These are phyloP conservation scores for Eremophila alpestris DNA, from an alignment of 2,797 vertebrate genomes.

Conservation along the genomic window DNA sequence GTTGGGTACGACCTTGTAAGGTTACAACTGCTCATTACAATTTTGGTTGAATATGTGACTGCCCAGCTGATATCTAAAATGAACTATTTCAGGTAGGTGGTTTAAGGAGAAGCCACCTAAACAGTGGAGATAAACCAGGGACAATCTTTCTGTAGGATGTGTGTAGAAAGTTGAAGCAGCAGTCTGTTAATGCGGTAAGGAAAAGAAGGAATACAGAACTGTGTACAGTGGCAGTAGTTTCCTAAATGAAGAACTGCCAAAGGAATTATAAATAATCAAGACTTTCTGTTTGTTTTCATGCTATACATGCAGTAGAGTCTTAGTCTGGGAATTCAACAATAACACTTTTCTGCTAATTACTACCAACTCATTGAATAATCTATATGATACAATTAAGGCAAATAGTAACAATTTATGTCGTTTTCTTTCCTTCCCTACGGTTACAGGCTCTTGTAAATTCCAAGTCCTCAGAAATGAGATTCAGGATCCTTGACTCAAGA, in stretches of 20 bases:
- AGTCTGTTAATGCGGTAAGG: not conserved
- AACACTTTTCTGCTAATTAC: not conserved
- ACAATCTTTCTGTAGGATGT: accelerated
- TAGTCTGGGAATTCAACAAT: not conserved
- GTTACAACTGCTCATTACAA: not conserved
- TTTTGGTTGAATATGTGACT: not conserved
- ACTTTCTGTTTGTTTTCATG: not conserved
- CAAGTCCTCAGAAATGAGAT: not conserved
- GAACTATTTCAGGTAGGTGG: not conserved
- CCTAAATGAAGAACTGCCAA: not conserved
- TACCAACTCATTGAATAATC: not conserved
- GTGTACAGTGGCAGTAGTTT: not conserved
- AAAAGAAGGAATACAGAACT: not conserved
- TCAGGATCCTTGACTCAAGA: not conserved
- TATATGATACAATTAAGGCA: not conserved
- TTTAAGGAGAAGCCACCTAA: not conserved
- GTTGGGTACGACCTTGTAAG: not conserved
- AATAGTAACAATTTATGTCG: not conserved
- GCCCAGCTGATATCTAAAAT: not conserved
- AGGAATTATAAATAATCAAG: not conserved
- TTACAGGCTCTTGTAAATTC: not conserved
- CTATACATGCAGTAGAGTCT: not conserved
- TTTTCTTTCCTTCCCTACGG: not conserved
- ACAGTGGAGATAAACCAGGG: not conserved
- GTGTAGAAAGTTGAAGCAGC: not conserved